phyloP scores from a whole-genome alignment of 2,113 vertebrate species.

The Damaliscus lunatus region DNA sequence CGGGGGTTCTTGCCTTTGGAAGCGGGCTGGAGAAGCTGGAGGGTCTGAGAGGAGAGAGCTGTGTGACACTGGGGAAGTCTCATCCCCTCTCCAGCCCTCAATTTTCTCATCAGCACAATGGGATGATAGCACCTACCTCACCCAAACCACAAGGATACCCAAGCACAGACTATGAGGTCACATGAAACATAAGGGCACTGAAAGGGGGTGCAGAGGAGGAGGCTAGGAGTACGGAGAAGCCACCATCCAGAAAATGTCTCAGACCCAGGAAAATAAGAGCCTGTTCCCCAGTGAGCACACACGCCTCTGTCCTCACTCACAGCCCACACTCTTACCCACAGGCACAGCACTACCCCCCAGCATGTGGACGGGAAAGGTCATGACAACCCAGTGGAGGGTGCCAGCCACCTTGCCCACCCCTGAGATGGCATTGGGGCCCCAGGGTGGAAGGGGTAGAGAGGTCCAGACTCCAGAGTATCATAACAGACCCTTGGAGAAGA shows the following conservation, averaged over 20 bases:
- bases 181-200: accelerated
- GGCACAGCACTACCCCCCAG: background rate
- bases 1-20: background rate
- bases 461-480: background rate
- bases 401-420: background rate
- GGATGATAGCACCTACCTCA: background rate
- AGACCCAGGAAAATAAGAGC: background rate
- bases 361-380: accelerated
- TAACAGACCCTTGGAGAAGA: background rate
- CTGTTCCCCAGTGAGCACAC: background rate
- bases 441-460: accelerated
- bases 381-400: background rate
- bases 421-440: background rate
- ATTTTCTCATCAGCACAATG: background rate
- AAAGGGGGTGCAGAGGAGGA: background rate
- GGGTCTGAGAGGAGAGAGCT: background rate
- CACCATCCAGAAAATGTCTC: background rate
- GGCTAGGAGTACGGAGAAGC: background rate
- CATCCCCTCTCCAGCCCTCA: background rate
- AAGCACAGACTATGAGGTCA: background rate
- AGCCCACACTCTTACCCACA: accelerated
- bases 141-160: background rate
- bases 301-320: background rate
- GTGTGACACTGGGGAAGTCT: background rate
- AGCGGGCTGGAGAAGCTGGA: background rate